Conservation (phyloP, 2,888 invertebrate genomes). For the Parapristionchus giblindavisi region DNA sequence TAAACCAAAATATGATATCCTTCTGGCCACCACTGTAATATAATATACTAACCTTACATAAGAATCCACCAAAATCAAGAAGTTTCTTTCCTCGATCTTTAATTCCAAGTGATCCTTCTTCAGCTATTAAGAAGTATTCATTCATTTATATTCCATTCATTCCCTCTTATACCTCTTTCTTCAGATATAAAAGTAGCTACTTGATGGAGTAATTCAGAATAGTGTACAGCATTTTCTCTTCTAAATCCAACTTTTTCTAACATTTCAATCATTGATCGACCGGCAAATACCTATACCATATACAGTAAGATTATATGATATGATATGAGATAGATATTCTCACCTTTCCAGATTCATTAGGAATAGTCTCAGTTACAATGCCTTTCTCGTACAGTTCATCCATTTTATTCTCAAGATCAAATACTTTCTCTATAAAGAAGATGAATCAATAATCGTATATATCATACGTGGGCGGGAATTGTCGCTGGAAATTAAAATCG, state of each 20-base stretch:
- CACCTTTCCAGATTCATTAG: neutral
- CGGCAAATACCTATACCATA: constrained; percentile 16
- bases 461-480: no score
- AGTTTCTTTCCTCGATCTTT: constrained; percentile 29
- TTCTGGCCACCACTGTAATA: no score
- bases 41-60: constrained; percentile 7
- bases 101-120: neutral
- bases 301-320: no score
- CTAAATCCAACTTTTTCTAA: constrained; percentile 40
- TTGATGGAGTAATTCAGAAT: constrained; percentile 19
- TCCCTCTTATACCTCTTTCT: neutral
- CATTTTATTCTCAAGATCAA: constrained; percentile 44
- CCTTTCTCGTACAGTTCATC: constrained; percentile 35
- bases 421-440: constrained; percentile 38
- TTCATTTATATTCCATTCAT: neutral
- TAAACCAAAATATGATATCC: no score
- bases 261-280: constrained; percentile 40
- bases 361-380: neutral
- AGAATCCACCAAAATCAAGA: constrained; percentile 33
- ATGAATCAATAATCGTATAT: neutral
- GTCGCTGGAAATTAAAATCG: no score
- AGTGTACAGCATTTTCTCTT: constrained; percentile 30
- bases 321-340: neutral
- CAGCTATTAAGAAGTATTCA: neutral
- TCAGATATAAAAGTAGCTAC: constrained; percentile 10